A percentile compares a stretch with the other conserved stretches of the same genome.
Conservation (phyloP, 2,888 invertebrate genomes). For the Ellobium chinense region DNA sequence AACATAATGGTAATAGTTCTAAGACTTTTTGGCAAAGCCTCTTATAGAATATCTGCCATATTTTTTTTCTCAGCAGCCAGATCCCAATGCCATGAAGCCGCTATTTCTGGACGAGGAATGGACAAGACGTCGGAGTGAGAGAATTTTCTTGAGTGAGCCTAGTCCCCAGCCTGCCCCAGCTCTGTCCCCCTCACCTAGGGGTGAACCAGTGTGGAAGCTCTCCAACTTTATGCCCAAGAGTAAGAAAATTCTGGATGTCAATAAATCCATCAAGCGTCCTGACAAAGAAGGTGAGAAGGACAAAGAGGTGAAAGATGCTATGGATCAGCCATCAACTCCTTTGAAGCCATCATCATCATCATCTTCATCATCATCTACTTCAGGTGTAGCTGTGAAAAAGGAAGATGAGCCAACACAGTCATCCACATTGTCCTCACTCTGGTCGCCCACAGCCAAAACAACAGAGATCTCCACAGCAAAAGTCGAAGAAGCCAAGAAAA, state of each 20-base stretch:
- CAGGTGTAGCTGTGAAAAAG: conserved; percentile 28
- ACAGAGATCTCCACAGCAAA: conserved; percentile 2
- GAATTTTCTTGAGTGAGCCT: conserved; percentile 78
- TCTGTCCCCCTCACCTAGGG: conserved; percentile 19
- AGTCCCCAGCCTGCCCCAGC: conserved; percentile 55
- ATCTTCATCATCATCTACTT: background rate
- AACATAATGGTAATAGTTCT: too few species aligned
- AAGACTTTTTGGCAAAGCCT: too few species aligned
- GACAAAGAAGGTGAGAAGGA: background rate
- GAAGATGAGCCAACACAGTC: conserved; percentile 12
- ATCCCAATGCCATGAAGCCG: conserved; percentile 59
- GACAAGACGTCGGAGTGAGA: conserved; percentile 77
- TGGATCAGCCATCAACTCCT: background rate
- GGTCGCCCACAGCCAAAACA: background rate
- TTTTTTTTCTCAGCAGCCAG: conserved; percentile 10
- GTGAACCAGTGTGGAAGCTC: conserved; percentile 39
- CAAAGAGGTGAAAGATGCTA: conserved; percentile 1
- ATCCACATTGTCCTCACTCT: conserved; percentile 17
- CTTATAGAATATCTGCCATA: background rate
- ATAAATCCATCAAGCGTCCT: conserved; percentile 12
- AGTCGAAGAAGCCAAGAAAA: conserved; percentile 20
- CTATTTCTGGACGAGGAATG: conserved; percentile 75
- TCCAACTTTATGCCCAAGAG: conserved; percentile 46
- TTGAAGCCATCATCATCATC: background rate
- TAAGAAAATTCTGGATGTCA: conserved; percentile 27